Base-by-base conservation (phyloP, 2,888 invertebrate species). In the Abrostola triplasia region DNA sequence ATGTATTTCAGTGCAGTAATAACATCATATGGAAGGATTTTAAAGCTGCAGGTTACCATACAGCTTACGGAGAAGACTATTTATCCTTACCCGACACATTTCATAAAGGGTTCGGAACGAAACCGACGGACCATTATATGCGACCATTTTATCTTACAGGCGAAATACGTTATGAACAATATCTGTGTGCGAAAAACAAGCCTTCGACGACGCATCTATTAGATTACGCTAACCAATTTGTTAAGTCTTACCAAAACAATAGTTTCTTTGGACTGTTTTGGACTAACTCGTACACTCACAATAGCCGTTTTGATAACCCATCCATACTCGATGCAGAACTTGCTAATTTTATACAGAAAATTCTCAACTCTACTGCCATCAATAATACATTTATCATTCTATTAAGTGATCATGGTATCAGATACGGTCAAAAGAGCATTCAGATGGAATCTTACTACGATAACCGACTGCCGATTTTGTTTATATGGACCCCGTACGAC, bases 61-160 rank as follows among this genome's bases (percentile, higher is more conserved):
- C 98, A 0, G 97, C 96, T 7, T 97, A 97, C 78, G 97, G 96
- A 0, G 98, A 98, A 91, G 98, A 98, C 81, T 95, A 95, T 54
- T 38, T 96, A 0, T 74, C 79, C 0, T 78, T 88, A 49, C 96
- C 98, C 1, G 96, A 96, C 57, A 97, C 97, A 0, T 97, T 97
- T 85, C 73, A 24, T 4, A 24, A 24, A 24, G 24, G 98, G 0
- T 98, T 98, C 82, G 92, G 93, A 42, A 89, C 95, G 1, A 95
- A 96, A 0, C 98, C 98, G 0, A 96, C 97, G 0, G 97, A 98
- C 84, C 97, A 97, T 82, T 98, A 98, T 79, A 92, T 97, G 65
- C 94, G 98, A 36, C 97, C 98, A 0, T 96, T 97, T 75, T 95
- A 96, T 65, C 83, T 96, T 10, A 97, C 96, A 0, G 96, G 96